These are phyloP conservation scores for Leistus spinibarbis DNA, from an alignment of 2,888 invertebrate species.

Conservation along the genomic window DNA sequence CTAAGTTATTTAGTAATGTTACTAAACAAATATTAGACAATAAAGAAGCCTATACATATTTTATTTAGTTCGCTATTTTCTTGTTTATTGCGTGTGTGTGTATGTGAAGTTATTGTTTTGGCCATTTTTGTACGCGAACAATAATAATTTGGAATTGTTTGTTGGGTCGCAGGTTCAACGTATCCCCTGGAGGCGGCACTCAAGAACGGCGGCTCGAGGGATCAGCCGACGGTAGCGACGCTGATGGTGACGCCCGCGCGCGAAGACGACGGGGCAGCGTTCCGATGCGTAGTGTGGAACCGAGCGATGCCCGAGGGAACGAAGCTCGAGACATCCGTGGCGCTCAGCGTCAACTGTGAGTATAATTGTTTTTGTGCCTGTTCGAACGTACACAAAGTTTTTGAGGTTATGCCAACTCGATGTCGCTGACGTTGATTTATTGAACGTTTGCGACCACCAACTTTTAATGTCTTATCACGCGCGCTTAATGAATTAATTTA, in stretches of 20 bases:
- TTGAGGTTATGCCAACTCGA: conserved; percentile 11
- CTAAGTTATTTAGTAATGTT: no score
- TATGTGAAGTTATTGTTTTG: background rate
- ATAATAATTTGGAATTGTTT: background rate
- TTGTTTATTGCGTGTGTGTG: background rate
- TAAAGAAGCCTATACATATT: no score
- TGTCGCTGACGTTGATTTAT: conserved; percentile 17
- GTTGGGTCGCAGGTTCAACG: conserved; percentile 62
- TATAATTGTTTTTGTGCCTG: conserved; percentile 50
- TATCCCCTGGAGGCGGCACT: conserved; percentile 74
- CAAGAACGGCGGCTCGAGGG: conserved; percentile 73
- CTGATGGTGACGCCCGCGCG: conserved; percentile 77
- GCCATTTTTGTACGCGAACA: background rate
- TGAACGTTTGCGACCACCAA: background rate
- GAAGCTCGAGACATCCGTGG: conserved; percentile 78
- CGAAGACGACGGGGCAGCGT: conserved; percentile 83
- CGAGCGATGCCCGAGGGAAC: conserved; percentile 83
- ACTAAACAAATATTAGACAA: no score
- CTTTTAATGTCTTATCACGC: background rate
- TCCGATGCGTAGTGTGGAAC: conserved; percentile 88
- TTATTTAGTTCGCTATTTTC: no score
- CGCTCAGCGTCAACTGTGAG: conserved; percentile 90
- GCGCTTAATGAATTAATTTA: background rate
- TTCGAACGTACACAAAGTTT: background rate
- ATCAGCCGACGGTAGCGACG: conserved; percentile 76